A percentile compares a stretch with the other conserved stretches of the same genome.
Evolutionary conservation across 2,797 vertebrate genomes (phyloP).

Genomic region (Melanotaenia nigrans): DNA sequence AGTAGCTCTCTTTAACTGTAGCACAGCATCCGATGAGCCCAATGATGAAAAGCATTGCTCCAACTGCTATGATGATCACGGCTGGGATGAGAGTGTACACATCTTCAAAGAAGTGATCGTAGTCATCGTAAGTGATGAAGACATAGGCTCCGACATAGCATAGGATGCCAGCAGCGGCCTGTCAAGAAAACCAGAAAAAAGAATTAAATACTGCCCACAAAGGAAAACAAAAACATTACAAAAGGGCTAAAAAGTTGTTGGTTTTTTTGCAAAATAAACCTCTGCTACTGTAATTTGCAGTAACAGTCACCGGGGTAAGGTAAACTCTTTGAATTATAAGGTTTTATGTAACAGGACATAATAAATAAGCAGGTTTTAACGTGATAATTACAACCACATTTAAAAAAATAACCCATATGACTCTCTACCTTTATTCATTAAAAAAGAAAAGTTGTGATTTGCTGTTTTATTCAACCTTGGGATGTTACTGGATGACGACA

Average conservation of each 20-base stretch:
- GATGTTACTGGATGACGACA: too few relatives aligned
- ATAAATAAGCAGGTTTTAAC: too few relatives aligned
- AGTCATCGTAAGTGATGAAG: slow-evolving; percentile 97
- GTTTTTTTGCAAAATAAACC: too few relatives aligned
- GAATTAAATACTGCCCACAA: background rate
- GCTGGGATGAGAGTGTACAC: slow-evolving; percentile 95
- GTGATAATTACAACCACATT: too few relatives aligned
- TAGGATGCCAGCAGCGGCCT: slow-evolving; percentile 96
- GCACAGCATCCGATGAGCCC: slow-evolving; percentile 96
- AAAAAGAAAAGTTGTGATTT: too few relatives aligned
- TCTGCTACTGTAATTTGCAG: too few relatives aligned
- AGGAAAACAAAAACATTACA: background rate
- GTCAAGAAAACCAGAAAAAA: background rate
- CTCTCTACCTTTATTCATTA: too few relatives aligned
- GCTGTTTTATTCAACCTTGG: too few relatives aligned
- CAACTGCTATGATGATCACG: slow-evolving; percentile 92
- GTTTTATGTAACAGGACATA: too few relatives aligned
- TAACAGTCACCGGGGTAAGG: too few relatives aligned
- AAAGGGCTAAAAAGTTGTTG: background rate
- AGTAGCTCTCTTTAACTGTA: slow-evolving; percentile 93
- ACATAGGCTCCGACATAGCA: slow-evolving; percentile 97
- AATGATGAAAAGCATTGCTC: slow-evolving; percentile 93
- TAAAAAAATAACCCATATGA: too few relatives aligned
- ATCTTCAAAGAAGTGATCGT: slow-evolving; percentile 97
- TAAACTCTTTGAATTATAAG: background rate